Evolutionary conservation across 1,140 invertebrate genomes (phyloP), one percentile per base, ranked within the genome.

Genomic region (Drosophila littoralis): DNA sequence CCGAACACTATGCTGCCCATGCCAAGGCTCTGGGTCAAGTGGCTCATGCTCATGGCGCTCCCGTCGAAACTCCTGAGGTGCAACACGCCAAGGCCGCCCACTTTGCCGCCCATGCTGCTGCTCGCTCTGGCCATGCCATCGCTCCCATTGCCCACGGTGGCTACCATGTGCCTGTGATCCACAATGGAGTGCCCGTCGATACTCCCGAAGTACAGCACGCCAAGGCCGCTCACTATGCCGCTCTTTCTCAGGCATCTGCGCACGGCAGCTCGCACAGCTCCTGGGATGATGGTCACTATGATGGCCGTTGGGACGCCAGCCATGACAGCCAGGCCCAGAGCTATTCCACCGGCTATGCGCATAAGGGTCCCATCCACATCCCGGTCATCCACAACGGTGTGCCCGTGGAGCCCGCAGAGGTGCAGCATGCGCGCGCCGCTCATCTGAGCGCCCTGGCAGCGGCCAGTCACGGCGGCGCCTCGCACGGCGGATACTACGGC

Each of bases 191-290:
- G 3, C 94, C 94, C 6, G 93, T 94, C 0, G 94, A 95, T 52
- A 94, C 94, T 6, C 93, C 93, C 45, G 94, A 94, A 76, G 94
- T 95, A 3, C 93, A 94, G 63, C 93, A 94, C 75, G 94, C 94
- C 17, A 94, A 94, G 77, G 93, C 94, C n/a, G 93, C 93, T 7
- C 94, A 95, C 78, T 91, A 93, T 59, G 93, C 93, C n/a, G 94
- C 94, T 13, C 68, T 94, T 7, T 93, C 93, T 3, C 92, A 93
- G 46, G 93, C 94, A 8, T 93, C 93, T 1, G 92, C 92, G 1
- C 76, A 86, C 46, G 71, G 80, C 50, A 68, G 76, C 46, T 83
- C 84, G 0, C 80, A 89, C 67, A 79, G 74, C 67, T 81, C 86
- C 58, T 90, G 86, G 81, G 85, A 90, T 10, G 84, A 84, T 70